These are phyloP conservation scores for Alauda arvensis DNA, from an alignment of 2,797 vertebrate species.

Conservation along the genomic window DNA sequence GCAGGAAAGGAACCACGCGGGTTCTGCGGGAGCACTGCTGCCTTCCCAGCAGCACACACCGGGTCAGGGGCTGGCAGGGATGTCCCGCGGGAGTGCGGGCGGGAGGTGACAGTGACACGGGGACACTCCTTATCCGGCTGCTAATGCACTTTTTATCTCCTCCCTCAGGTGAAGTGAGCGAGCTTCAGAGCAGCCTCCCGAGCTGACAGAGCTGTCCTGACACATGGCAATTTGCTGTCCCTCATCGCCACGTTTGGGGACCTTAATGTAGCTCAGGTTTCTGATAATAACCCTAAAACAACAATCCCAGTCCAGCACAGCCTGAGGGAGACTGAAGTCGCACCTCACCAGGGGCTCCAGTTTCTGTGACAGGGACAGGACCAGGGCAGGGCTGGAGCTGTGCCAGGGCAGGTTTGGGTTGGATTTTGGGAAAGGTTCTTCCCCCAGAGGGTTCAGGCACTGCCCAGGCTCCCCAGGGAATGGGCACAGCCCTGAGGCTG, in stretches of 20 bases:
- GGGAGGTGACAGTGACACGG: not conserved
- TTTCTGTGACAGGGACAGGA: not conserved
- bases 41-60: not conserved
- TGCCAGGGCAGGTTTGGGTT: accelerated
- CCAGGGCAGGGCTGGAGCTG: not conserved
- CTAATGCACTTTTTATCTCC: constrained; percentile 47
- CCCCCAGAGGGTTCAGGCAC: not conserved
- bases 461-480: not conserved
- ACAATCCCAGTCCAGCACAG: not conserved
- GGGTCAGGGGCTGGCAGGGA: not conserved
- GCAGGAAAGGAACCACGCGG: not conserved
- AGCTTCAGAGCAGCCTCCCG: not conserved
- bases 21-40: not conserved
- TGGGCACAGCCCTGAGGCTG: not conserved
- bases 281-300: not conserved
- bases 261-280: not conserved
- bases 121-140: not conserved
- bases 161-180: not conserved
- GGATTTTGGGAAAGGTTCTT: not conserved
- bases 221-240: not conserved
- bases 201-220: not conserved
- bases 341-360: not conserved
- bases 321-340: not conserved
- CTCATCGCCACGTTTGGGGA: not conserved
- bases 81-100: not conserved